Base-by-base conservation (phyloP, 2,888 invertebrate species). In the Geotrupes spiniger region DNA sequence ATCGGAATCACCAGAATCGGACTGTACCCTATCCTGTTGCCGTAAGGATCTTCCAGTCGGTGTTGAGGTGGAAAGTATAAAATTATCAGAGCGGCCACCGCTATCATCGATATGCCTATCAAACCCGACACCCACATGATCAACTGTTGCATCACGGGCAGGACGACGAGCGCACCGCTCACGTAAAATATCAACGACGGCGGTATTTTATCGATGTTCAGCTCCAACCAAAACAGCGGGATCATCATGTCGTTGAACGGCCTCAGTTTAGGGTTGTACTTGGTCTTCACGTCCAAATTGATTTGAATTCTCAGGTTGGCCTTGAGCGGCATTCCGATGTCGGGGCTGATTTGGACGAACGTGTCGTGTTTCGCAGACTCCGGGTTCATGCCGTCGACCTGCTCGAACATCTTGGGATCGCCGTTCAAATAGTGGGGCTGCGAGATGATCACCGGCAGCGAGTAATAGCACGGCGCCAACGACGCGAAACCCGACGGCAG, bases 381-480 rank as follows among this genome's bases (percentile, higher is more conserved):
- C 0, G 91, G 90, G 0, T 58, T 45, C 39, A 87, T 64, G 6
- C 87, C 87, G 3, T 79, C 78, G 0, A 87, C 75, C 0, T 76
- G 76, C 0, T 80, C 73, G 15, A 80, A 54, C 4, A 85, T 68
- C 28, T 68, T 70, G 0, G 79, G 78, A 66, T 84, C 85, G 0
- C 80, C 80, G 56, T 85, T 79, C 57, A 80, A 78, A 62, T 87
- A 89, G 56, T 74, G 74, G 0, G 74, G 74, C 47, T 68, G 68
- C 0, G 89, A 89, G 16, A 89, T 65, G 1, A 82, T 79, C 1
- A 89, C 82, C 0, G 90, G 90, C 43, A 89, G 89, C 63, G 73
- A 74, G 56, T 77, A 78, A 58, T 78, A 78, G 57, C 80, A 80
- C 0, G 74, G 73, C 1, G 76, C 71, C 12, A 79, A 66, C 52